Base-by-base conservation (phyloP, 2,888 invertebrate genomes). In the Chesias legatella region DNA sequence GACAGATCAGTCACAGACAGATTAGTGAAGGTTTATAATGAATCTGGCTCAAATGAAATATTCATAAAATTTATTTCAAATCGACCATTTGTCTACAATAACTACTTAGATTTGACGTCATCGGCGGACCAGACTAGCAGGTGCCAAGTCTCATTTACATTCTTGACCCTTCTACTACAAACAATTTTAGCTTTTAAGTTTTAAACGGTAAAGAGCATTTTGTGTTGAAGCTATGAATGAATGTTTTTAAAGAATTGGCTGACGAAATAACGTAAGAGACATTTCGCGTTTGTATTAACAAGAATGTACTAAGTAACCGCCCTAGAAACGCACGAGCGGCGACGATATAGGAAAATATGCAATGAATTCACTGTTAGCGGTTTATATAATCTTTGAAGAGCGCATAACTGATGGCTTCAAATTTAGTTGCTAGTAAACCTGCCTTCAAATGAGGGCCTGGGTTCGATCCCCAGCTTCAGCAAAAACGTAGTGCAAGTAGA, bases 131-230 rank as follows among this genome's bases (percentile, higher is more conserved):
- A 85, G 85, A 85, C 83, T 63, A 62, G 60, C 83, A 79, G 85
- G 85, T 82, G 85, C 82, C 84, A 63, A 64, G 51, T 59, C 67
- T 75, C 67, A 79, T 81, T 79, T 78, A 69, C 70, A 80, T 79
- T 73, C 71, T 69, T 63, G 66, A 60, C 56, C 58, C 53, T 53
- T 45, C 26, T 44, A 9, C 7, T 13, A 35, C 50, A 58, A 40
- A 40, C 45, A 31, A 68, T 62, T 53, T 10, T 24, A 37, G 42
- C 58, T 67, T 51, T 48, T 66, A 63, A 30, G 0, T 3, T 25
- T 6, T 7, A 4, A 17, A 2, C 0, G 0, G 4, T 43, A 61
- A 43, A 54, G 62, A 48, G 10, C 29, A 43, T 31, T 51, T 60
- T 67, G 20, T 35, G 40, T 31, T 54, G 38, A n/a, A 5, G 17